phyloP scores from a whole-genome alignment of 53 echinoderm and acorn worm species.

The Paracentrotus lividus region DNA sequence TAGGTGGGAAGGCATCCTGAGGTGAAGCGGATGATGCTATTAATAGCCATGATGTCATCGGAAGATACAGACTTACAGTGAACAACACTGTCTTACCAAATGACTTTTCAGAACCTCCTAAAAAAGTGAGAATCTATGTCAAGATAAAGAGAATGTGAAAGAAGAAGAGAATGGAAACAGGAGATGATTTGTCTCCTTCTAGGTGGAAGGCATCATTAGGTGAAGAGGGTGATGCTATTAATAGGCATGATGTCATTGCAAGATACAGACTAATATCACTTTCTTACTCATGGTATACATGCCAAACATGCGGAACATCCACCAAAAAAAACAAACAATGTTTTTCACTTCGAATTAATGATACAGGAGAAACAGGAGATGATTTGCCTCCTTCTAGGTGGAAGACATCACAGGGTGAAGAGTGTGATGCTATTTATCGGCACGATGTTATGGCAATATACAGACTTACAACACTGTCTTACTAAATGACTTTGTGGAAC shows the following conservation, averaged over 20 bases:
- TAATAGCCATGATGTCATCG: conserved; percentile 20
- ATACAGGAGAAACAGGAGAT: neutral
- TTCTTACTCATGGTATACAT: too few relatives aligned
- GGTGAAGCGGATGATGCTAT: conserved; percentile 3
- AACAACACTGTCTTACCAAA: too few relatives aligned
- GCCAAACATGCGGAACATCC: too few relatives aligned
- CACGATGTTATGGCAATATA: conserved; percentile 2
- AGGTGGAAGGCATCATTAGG: neutral
- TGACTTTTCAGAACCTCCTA: too few relatives aligned
- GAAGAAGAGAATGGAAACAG: neutral
- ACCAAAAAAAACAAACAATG: too few relatives aligned
- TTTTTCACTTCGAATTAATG: too few relatives aligned
- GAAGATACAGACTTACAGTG: too few relatives aligned
- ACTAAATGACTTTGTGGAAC: too few relatives aligned
- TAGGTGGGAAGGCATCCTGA: neutral
- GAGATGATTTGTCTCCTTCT: neutral
- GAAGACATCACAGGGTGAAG: neutral
- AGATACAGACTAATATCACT: too few relatives aligned
- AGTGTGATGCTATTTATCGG: neutral
- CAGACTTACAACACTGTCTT: too few relatives aligned
- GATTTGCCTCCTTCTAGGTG: neutral
- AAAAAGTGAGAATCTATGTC: conserved; percentile 5
- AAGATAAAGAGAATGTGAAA: too few relatives aligned
- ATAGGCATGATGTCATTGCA: conserved; percentile 15
- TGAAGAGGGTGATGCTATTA: conserved; percentile 7